These are phyloP conservation scores for Halocaridina rubra DNA, from an alignment of 2,888 invertebrate species.

Conservation along the genomic window DNA sequence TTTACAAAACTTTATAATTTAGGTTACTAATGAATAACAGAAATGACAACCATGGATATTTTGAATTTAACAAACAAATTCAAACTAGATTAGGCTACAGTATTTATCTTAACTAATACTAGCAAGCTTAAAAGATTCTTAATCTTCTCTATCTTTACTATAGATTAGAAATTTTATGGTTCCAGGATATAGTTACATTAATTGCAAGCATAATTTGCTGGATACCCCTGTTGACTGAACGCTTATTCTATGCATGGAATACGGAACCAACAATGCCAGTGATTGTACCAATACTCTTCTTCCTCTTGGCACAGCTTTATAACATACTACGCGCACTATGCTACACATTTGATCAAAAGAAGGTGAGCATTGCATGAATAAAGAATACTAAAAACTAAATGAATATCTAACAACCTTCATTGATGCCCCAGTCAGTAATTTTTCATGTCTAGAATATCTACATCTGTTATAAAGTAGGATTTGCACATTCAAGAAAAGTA, in stretches of 20 bases:
- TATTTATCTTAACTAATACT: too few species aligned
- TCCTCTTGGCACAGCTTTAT: background rate
- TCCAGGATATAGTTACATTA: background rate
- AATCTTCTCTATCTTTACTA: too few species aligned
- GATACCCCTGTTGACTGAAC: background rate
- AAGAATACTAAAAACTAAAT: background rate
- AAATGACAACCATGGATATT: too few species aligned
- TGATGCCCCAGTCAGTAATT: background rate
- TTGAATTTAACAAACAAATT: too few species aligned
- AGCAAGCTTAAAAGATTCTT: too few species aligned
- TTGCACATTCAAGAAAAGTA: background rate
- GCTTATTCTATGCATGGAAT: slow-evolving; percentile 1
- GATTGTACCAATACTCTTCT: background rate
- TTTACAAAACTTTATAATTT: too few species aligned
- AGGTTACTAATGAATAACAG: too few species aligned
- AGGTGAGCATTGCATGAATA: background rate
- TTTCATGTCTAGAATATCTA: background rate
- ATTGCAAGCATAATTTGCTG: background rate
- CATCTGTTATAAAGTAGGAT: background rate
- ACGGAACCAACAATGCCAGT: background rate
- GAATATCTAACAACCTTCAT: too few species aligned
- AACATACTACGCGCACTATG: slow-evolving; percentile 5
- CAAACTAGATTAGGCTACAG: too few species aligned
- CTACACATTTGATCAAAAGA: background rate
- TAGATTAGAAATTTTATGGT: too few species aligned